phyloP scores from a whole-genome alignment of 2,797 vertebrate genomes.

The Malacoctenus gilli region DNA sequence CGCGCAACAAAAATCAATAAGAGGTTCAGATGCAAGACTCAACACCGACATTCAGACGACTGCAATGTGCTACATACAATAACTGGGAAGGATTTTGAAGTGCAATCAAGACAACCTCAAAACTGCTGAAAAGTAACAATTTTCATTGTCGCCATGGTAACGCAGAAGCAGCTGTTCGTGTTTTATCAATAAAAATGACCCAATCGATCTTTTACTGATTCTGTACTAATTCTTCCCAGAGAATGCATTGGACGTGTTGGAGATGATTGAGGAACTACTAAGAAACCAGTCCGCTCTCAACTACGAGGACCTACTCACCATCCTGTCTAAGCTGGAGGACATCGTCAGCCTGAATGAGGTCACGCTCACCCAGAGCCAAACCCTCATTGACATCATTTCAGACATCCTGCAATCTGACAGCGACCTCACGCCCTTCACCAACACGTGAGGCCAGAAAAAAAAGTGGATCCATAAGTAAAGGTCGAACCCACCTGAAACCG shows the following conservation, averaged over 20 bases:
- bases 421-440: constrained; percentile 78
- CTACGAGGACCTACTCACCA: constrained; percentile 76
- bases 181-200: not conserved
- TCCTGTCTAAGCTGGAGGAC: constrained; percentile 82
- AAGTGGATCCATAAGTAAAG: not conserved
- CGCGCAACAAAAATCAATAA: no score
- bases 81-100: no score
- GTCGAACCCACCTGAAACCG: not conserved
- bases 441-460: constrained; percentile 83
- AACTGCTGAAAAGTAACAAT: no score
- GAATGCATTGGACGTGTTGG: constrained; percentile 81
- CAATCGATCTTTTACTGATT: not conserved
- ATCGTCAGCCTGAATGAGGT: constrained; percentile 73
- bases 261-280: constrained; percentile 83
- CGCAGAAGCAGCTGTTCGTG: no score
- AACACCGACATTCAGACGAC: no score
- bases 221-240: constrained; percentile 70
- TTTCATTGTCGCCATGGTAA: no score
- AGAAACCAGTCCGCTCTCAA: constrained; percentile 59
- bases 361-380: constrained; percentile 75
- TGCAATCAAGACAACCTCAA: no score
- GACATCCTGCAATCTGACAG: constrained; percentile 79
- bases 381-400: constrained; percentile 80
- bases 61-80: no score
- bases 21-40: no score